Evolutionary conservation across 2,797 vertebrate species (phyloP), one percentile per base, ranked within the genome.

Genomic region (Orientallactaga sibirica): DNA sequence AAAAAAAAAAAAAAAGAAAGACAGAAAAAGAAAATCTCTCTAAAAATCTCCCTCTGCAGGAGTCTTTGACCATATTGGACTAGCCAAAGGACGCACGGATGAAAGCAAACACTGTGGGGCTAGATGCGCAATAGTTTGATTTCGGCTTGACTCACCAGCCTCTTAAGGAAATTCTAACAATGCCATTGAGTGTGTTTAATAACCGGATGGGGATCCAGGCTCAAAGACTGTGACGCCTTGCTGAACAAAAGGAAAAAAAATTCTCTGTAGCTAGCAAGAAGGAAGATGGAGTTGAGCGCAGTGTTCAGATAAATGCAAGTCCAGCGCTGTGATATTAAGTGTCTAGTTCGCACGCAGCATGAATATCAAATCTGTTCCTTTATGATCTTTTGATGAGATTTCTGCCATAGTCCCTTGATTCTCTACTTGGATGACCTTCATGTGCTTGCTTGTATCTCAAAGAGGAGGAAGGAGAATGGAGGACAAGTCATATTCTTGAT

Each of bases 151-250:
- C 78, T 90, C 90, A 86, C 19, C 71, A 55, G 80, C 55, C 18
- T 95, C 91, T 90, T 74, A 83, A 83, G 88, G 90, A 61, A 92
- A 86, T 71, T 68, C 41, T 77, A 18, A 48, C 66, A 71, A 73
- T 66, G 12, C 37, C 55, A 9, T 78, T 64, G 75, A 86, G 33
- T 85, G 25, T 76, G 9, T 87, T 1, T 88, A 94, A 77, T 90
- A 90, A 83, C 71, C 0, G 5, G 79, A 76, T 79, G 88, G 43
- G n/a, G 48, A 86, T 74, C 95, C 48, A 66, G 66, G 74, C 37
- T 55, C 79, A 75, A 90, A 83, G 62, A 90, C 0, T 48, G 70
- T 79, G 58, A 64, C 6, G 37, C 3, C 0, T 18, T 86, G 29
- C 37, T 88, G 33, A 88, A 86, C 24, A 88, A 86, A 90, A 58